phyloP scores from a whole-genome alignment of 2,797 vertebrate genomes.

The Pantherophis alleghaniensis region DNA sequence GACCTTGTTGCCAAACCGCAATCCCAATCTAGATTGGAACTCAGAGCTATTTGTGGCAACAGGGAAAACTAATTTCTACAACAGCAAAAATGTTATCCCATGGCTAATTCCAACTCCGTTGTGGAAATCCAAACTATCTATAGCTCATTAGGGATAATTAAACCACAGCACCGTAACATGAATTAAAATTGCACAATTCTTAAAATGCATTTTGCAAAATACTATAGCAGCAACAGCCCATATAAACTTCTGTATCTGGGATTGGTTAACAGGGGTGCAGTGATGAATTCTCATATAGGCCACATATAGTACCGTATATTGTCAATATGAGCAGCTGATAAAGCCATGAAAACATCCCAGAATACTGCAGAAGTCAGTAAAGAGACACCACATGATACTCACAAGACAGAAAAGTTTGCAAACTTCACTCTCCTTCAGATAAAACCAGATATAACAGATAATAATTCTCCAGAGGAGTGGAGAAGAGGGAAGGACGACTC shows the following conservation, averaged over 20 bases:
- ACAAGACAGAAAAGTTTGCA: not conserved
- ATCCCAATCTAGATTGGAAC: not conserved
- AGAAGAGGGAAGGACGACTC: slow-evolving; percentile 9
- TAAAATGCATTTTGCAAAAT: not conserved
- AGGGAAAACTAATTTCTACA: not conserved
- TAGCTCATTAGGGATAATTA: not conserved
- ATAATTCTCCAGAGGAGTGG: not conserved
- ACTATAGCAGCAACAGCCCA: not conserved
- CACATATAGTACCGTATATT: no score
- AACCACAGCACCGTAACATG: not conserved
- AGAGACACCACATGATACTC: not conserved
- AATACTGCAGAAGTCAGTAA: not conserved
- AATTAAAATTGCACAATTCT: not conserved
- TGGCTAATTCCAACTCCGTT: not conserved
- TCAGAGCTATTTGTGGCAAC: not conserved
- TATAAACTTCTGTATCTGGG: not conserved
- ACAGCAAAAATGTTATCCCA: not conserved
- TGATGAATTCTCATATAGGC: not conserved
- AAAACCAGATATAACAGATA: not conserved
- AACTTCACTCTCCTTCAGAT: not conserved
- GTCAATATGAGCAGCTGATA: not conserved
- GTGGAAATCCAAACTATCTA: not conserved
- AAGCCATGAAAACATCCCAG: not conserved
- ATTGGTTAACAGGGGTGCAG: not conserved
- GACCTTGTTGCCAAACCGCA: not conserved